Conservation (phyloP, 2,797 vertebrate species). For the Ibycter americanus region DNA sequence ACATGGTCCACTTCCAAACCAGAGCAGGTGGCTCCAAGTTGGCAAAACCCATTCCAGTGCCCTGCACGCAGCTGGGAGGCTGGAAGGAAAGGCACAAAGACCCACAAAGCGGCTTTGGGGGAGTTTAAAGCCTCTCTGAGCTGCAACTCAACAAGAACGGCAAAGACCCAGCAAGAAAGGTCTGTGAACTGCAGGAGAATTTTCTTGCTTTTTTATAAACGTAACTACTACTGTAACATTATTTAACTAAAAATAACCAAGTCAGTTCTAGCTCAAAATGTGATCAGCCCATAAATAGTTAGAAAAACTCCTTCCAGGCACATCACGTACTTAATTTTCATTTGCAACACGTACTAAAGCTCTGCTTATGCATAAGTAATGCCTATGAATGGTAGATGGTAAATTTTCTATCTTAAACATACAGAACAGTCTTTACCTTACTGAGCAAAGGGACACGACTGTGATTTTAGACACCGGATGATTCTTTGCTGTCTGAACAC, state of each 20-base stretch:
- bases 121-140: neutral
- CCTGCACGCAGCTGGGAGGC: neutral
- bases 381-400: neutral
- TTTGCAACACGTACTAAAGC: constrained; percentile 5
- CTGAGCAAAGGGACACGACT: neutral
- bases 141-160: neutral
- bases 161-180: neutral
- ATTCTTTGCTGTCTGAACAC: constrained; percentile 4
- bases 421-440: neutral
- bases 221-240: neutral
- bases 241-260: constrained; percentile 42
- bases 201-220: neutral
- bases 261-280: constrained; percentile 15
- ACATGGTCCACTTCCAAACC: neutral
- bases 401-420: neutral
- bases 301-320: constrained; percentile 43
- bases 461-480: neutral
- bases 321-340: constrained; percentile 48
- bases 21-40: neutral
- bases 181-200: neutral
- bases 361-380: constrained; percentile 11
- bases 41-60: fast-evolving
- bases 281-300: constrained; percentile 53
- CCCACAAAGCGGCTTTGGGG: neutral
- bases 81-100: neutral